Base-by-base conservation (phyloP, 64 coral and sea anemone species). In the Montipora capricornis region DNA sequence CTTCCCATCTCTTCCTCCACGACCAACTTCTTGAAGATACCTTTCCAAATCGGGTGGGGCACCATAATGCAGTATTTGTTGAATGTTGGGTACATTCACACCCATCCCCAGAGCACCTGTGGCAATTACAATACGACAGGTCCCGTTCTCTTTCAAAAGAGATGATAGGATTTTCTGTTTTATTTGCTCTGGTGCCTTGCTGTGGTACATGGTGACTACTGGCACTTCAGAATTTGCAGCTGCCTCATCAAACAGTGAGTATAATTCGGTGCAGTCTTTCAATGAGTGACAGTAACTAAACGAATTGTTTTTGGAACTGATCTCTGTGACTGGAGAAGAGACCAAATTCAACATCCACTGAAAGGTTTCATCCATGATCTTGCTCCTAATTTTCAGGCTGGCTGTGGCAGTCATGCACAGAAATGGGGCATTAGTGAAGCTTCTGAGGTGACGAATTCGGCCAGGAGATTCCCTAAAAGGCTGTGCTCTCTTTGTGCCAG, bases 361-460 rank as follows among this genome's bases (percentile, higher is more conserved):
- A 3, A 24, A 16, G 29, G 29, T 37, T 37, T 37, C 29, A 37
- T 37, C 29, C 29, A 89, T 88, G 44, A 94, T 88, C 71, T 88
- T 55, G 50, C 20, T 88, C 37, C 85, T 81, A 10, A 19, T 74
- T 10, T 52, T 66, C 9, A 17, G 6, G 50, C 61, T 82, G 6
- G 92, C 84, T 74, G 84, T 94, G 46, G 92, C 92, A 29, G 84
- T 94, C 48, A 94, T 49, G 24, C 92, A 94, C 8, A 94, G 76
- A 13, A 94, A 19, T 50, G 84, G 92, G 13, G 22, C 52, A 13
- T 76, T 74, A 0, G 81, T 64, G 16, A 77, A 84, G 5, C 15
- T 87, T 66, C 93, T 83, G 44, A 90, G 6, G 83, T 90, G 44
- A 2, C 93, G 87, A 67, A 90, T 52, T 7, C 75, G n/a, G 0